phyloP scores from a whole-genome alignment of 2,888 invertebrate genomes.

The Lymantria monacha region DNA sequence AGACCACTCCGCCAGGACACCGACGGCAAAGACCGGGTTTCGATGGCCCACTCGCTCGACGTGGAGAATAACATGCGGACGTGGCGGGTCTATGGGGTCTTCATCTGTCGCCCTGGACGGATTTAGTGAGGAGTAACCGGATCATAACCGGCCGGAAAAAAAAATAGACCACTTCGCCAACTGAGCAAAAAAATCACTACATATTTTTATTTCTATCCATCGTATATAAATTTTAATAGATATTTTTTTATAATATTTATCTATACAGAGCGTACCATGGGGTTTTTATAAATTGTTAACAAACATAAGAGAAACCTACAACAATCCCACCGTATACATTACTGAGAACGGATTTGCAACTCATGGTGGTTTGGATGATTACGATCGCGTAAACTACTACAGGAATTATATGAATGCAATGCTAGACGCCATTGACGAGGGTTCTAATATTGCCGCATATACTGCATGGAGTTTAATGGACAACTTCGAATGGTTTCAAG shows the following conservation, averaged over 20 bases:
- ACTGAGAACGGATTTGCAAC: constrained; percentile 79
- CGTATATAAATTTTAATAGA: no score
- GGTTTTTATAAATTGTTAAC: constrained; percentile 79
- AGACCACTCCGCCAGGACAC: no score
- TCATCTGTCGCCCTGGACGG: no score
- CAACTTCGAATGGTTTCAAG: constrained; percentile 82
- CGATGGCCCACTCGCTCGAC: no score
- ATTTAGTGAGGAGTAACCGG: no score
- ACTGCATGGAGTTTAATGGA: constrained; percentile 83
- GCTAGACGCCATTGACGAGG: constrained; percentile 7
- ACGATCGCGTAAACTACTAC: constrained; percentile 56
- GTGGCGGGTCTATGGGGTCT: no score
- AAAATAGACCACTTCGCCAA: no score
- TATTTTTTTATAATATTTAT: not conserved
- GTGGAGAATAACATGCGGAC: no score
- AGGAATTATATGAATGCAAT: constrained; percentile 64
- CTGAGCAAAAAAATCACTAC: no score
- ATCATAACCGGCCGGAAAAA: no score
- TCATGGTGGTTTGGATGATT: constrained; percentile 54
- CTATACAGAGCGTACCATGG: constrained; percentile 68
- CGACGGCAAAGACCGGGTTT: no score
- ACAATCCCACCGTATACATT: constrained; percentile 76
- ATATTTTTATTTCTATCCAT: no score
- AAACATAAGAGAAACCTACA: constrained; percentile 63
- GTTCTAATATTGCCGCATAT: constrained; percentile 40